Evolutionary conservation across 2,113 vertebrate genomes (phyloP).

Genomic region (Silurus glanis): DNA sequence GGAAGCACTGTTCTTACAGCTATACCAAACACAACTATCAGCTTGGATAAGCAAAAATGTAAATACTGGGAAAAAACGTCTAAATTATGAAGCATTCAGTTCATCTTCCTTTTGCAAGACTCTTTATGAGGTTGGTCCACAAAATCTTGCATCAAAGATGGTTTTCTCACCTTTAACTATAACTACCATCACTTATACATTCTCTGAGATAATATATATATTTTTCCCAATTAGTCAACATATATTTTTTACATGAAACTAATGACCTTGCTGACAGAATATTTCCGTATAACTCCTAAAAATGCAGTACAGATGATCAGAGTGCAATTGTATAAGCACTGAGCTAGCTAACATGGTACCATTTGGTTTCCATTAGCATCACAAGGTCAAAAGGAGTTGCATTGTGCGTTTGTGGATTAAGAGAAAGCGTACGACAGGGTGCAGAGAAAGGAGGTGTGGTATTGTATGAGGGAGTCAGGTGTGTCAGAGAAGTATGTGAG

Average conservation of each 20-base stretch:
- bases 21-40: background rate
- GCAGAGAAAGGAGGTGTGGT: no score
- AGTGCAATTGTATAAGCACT: background rate
- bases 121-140: background rate
- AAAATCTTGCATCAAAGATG: background rate
- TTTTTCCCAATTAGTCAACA: background rate
- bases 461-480: no score
- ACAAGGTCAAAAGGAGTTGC: background rate
- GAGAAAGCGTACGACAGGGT: no score
- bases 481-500: no score
- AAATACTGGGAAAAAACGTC: background rate
- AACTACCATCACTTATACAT: background rate
- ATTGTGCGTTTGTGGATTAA: no score
- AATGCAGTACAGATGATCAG: background rate
- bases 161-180: background rate
- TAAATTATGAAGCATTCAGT: background rate
- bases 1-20: slow-evolving; percentile 41
- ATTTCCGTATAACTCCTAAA: background rate
- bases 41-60: background rate
- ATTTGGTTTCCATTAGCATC: background rate
- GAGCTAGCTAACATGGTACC: background rate
- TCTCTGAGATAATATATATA: background rate
- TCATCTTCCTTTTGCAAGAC: background rate
- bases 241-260: background rate
- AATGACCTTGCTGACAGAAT: background rate